A percentile compares a stretch with the other conserved stretches of the same genome.
Conservation (phyloP, 1,140 invertebrate species). For the Drosophila varians region DNA sequence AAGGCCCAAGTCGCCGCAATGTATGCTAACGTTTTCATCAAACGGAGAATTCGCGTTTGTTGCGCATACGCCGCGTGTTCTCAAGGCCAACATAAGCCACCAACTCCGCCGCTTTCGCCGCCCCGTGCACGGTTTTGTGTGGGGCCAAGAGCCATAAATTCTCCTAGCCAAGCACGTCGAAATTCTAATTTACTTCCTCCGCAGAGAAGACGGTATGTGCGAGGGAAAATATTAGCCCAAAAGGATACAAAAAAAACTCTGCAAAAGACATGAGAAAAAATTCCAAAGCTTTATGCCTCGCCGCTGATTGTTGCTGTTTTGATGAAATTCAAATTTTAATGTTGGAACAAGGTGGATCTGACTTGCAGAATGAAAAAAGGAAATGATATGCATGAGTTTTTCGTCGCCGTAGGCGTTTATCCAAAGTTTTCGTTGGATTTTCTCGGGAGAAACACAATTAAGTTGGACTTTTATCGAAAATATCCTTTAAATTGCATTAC, state of each 20-base stretch:
- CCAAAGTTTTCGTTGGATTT: neutral
- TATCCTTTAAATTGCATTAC: neutral
- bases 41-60: slow-evolving; percentile 33
- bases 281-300: neutral
- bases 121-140: slow-evolving; percentile 7
- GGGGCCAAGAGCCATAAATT: slow-evolving; percentile 49
- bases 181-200: slow-evolving; percentile 65
- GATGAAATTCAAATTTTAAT: slow-evolving; percentile 58
- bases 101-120: neutral
- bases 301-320: slow-evolving; percentile 19
- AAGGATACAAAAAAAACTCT: slow-evolving; percentile 1
- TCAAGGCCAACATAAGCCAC: slow-evolving; percentile 20
- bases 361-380: slow-evolving; percentile 30
- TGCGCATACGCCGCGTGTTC: slow-evolving; percentile 50
- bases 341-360: slow-evolving; percentile 23
- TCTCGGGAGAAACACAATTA: slow-evolving; percentile 2
- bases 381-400: slow-evolving; percentile 47
- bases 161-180: slow-evolving; percentile 37
- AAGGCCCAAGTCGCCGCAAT: neutral
- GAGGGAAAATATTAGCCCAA: neutral
- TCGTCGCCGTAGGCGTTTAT: slow-evolving; percentile 7
- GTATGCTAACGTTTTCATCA: slow-evolving; percentile 43
- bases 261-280: slow-evolving; percentile 8
- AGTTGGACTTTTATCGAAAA: neutral
- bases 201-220: neutral